phyloP scores from a whole-genome alignment of 2,888 invertebrate genomes.

The Drosophila gaucha region DNA sequence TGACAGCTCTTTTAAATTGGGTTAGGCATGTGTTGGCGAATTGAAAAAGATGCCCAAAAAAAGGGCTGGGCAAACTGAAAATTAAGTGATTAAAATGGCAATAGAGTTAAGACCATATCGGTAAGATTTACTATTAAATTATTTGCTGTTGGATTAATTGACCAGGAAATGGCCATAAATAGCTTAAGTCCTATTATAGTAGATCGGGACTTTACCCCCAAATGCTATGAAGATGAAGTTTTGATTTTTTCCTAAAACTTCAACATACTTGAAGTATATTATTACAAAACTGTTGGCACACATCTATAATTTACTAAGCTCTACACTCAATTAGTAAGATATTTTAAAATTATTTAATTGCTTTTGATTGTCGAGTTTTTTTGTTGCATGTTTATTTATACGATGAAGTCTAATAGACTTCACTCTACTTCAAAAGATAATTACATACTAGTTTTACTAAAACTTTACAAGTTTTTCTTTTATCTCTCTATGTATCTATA shows the following conservation, averaged over 20 bases:
- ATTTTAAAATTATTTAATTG: slow-evolving; percentile 29
- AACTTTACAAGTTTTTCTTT: neutral
- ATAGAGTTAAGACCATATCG: slow-evolving; percentile 38
- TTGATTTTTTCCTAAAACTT: no score
- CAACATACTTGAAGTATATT: neutral
- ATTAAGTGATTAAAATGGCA: slow-evolving; percentile 45
- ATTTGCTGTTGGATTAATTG: slow-evolving; percentile 29
- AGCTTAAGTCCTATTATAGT: slow-evolving; percentile 1
- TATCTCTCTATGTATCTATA: neutral
- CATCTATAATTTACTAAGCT: neutral
- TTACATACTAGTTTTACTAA: neutral
- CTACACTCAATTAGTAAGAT: slow-evolving; percentile 6
- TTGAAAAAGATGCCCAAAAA: slow-evolving; percentile 41
- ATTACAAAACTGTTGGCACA: neutral
- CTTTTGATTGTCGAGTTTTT: slow-evolving; percentile 14
- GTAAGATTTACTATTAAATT: slow-evolving; percentile 18
- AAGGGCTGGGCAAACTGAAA: slow-evolving; percentile 39
- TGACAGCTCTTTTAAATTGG: slow-evolving; percentile 56
- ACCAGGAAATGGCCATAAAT: slow-evolving; percentile 20
- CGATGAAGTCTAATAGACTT: slow-evolving; percentile 7
- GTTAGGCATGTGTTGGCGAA: slow-evolving; percentile 51
- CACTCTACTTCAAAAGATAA: slow-evolving; percentile 2
- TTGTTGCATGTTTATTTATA: slow-evolving; percentile 13
- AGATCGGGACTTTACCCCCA: neutral
- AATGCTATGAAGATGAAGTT: no score